These are phyloP conservation scores for Tilapia sparmanii DNA, from an alignment of 2,113 vertebrate genomes.

Conservation along the genomic window DNA sequence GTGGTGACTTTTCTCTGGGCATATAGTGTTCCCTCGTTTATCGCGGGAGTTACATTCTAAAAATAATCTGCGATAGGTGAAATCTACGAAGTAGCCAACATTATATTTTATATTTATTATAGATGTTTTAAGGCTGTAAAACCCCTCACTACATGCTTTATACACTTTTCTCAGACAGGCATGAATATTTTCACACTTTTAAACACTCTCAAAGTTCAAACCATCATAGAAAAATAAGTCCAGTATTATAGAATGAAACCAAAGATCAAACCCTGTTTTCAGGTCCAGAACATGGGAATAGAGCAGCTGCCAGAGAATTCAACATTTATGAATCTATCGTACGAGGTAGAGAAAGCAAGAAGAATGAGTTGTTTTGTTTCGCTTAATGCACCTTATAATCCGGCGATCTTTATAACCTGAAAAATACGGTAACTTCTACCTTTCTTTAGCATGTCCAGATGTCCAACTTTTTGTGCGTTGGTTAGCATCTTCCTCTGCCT, in stretches of 20 bases:
- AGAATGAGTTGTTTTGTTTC: neutral
- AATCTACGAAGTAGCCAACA: too few species aligned
- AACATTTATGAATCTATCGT: neutral
- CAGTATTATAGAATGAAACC: neutral
- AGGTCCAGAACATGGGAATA: fast-evolving
- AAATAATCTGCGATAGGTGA: too few species aligned
- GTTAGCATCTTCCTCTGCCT: fast-evolving
- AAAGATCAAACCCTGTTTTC: neutral
- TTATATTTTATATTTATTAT: neutral
- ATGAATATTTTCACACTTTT: neutral
- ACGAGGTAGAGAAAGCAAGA: neutral
- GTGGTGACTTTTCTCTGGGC: too few species aligned
- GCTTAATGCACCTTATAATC: fast-evolving
- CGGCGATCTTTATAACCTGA: fast-evolving
- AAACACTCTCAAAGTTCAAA: neutral
- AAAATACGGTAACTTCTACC: neutral
- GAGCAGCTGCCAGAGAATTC: neutral
- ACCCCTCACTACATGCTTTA: neutral
- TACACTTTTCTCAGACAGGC: neutral
- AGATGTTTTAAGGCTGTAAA: neutral
- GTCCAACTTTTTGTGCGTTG: neutral
- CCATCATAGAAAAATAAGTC: neutral
- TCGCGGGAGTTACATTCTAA: too few species aligned
- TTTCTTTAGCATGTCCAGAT: neutral
- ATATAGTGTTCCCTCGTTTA: too few species aligned